phyloP scores from a whole-genome alignment of 2,797 vertebrate species.

The Halcyon badia region DNA sequence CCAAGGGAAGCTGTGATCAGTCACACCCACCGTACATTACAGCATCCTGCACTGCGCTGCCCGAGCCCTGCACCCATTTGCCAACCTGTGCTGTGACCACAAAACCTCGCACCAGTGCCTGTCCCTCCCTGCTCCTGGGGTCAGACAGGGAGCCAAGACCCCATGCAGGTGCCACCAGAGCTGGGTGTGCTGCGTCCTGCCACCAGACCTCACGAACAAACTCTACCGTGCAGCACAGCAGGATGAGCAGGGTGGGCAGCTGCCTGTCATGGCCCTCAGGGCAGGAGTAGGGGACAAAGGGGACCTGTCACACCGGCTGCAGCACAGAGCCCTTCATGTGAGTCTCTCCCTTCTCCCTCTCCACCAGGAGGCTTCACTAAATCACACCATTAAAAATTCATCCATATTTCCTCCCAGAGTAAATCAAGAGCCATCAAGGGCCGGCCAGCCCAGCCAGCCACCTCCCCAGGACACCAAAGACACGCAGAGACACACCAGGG shows the following conservation, averaged over 20 bases:
- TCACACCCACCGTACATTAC: background rate
- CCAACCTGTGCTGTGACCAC: fast-evolving
- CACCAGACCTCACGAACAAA: background rate
- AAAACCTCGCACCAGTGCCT: background rate
- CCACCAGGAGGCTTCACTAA: background rate
- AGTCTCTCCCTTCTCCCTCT: background rate
- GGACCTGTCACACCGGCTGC: background rate
- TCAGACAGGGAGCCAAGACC: fast-evolving
- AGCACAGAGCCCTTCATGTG: background rate
- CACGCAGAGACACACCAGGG: fast-evolving
- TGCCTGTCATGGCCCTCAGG: background rate
- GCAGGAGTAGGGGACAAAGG: background rate
- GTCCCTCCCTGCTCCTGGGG: background rate
- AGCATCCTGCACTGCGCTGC: background rate
- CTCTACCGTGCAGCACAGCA: background rate
- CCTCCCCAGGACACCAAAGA: constrained; percentile 14
- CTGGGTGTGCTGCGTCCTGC: background rate
- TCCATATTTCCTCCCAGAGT: background rate
- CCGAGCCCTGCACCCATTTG: background rate
- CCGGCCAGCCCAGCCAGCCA: background rate
- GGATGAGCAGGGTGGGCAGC: background rate
- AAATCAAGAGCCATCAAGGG: background rate
- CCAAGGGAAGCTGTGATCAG: background rate
- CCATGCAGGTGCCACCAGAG: background rate
- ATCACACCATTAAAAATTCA: constrained; percentile 18